Evolutionary conservation across 2,888 invertebrate genomes (phyloP).

Genomic region (Trissolcus brochymenae): DNA sequence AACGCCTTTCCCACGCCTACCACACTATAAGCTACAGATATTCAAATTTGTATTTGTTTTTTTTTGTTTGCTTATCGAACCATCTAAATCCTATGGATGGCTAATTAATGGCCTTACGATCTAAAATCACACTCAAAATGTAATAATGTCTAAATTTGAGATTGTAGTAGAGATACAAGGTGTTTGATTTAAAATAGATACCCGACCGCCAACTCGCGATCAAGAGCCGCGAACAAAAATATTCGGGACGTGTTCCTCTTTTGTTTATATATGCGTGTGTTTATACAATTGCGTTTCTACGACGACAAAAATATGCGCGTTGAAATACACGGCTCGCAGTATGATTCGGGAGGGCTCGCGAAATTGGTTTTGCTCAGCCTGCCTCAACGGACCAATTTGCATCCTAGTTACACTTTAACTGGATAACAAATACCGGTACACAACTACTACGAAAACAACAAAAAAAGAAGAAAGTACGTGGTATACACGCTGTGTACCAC

Average conservation of each 20-base stretch:
- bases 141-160: constrained; percentile 60
- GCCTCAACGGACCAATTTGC: not conserved
- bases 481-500: constrained; percentile 6
- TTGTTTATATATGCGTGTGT: constrained; percentile 4
- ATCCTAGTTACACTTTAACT: constrained; percentile 21
- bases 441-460: too few species aligned
- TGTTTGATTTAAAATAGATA: constrained; percentile 56
- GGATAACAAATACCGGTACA: constrained; percentile 10
- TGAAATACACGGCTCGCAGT: constrained; percentile 3
- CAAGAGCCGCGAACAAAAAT: constrained; percentile 42
- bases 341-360: constrained; percentile 24
- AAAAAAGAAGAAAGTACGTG: not conserved
- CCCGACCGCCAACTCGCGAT: constrained; percentile 29
- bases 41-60: constrained; percentile 10
- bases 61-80: constrained; percentile 26
- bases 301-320: not conserved
- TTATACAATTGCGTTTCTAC: constrained; percentile 11
- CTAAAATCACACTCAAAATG: constrained; percentile 74
- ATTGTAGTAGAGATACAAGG: constrained; percentile 47
- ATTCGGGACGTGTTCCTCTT: constrained; percentile 52
- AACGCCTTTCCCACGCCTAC: constrained; percentile 11
- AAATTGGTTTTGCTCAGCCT: not conserved
- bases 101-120: constrained; percentile 51
- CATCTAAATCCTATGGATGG: constrained; percentile 47
- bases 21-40: constrained; percentile 22